Evolutionary conservation across 2,797 vertebrate species (phyloP), one percentile per base, ranked within the genome.

Genomic region (Pangasius sanitwongsei): DNA sequence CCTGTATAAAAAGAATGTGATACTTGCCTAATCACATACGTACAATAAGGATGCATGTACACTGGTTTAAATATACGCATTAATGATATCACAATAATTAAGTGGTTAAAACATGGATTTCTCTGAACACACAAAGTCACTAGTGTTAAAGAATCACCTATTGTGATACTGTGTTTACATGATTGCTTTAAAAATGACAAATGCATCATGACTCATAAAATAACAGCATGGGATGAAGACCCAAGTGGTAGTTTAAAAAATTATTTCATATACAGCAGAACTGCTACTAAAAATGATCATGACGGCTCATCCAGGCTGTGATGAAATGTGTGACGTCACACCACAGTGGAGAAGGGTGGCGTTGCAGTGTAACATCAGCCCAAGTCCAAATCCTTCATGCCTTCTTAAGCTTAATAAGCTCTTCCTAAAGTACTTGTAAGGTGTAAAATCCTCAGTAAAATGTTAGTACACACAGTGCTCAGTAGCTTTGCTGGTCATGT

Each of bases 401-500:
- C 70, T 77, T 44, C 37, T 48, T 77, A 11, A 61, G 75, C 20
- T 18, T 15, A 70, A 59, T 20, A 15, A 59, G 18, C 6, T 12
- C 37, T 25, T 83, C 31, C 9, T 81, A 34, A 59, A 34, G 78
- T 82, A 82, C 31, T 61, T 61, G 31, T 59, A 57, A 25, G 23
- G 81, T 83, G 23, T 25, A 37, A 59, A 82, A 59, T 83, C 57
- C 6, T 8, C 23, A 48, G 28, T 0, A 53, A 69, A 34, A 12
- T 20, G 16, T 6, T 5, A 67, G 44, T 23, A 69, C 44, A 72
- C 34, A 41, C 55, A 18, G 23, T n/a, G 96, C 96, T 94, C 96
- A 97, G 93, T 97, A 98, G 91, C 95, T 94, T 89, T 97, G 97
- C 89, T 97, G 97, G 86, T 97, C 65, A 13, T 69, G 63, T 53